phyloP scores from a whole-genome alignment of 2,797 vertebrate species.

The Etheostoma nigrum region DNA sequence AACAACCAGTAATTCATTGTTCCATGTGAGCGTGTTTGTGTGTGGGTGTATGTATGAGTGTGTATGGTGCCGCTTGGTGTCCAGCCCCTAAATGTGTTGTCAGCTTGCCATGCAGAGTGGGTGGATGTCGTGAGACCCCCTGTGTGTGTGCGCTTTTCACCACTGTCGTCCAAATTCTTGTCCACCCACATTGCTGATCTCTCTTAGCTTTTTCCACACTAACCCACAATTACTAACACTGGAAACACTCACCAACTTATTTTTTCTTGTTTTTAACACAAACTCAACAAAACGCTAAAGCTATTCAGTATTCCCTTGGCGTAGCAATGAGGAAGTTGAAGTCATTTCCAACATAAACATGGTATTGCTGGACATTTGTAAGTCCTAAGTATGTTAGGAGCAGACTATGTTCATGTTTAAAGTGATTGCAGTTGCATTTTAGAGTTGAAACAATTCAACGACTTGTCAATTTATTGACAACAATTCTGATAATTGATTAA shows the following conservation, averaged over 20 bases:
- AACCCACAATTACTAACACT: constrained; percentile 54
- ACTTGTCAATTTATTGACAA: not conserved
- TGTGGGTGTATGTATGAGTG: constrained; percentile 50
- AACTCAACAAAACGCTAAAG: constrained; percentile 9
- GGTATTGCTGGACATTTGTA: not conserved
- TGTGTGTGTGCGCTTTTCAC: constrained; percentile 51
- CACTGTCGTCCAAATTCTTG: constrained; percentile 61
- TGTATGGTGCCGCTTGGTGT: constrained; percentile 30
- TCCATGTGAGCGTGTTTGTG: constrained; percentile 4
- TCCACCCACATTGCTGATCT: constrained; percentile 63
- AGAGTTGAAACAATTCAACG: not conserved
- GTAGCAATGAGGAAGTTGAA: constrained; percentile 17
- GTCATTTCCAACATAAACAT: constrained; percentile 8
- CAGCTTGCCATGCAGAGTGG: constrained; percentile 65
- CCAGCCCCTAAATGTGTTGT: constrained; percentile 64
- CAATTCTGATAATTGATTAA: not conserved
- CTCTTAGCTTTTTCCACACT: constrained; percentile 20
- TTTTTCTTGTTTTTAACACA: constrained; percentile 23
- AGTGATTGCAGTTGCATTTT: not conserved
- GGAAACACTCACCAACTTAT: constrained; percentile 20
- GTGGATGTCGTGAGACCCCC: constrained; percentile 76
- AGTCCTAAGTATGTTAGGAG: not conserved
- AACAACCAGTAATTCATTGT: constrained; percentile 54
- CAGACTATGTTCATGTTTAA: not conserved
- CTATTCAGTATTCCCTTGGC: not conserved